Conservation (phyloP, 2,113 vertebrate species). For the Lamprologus speciosus region DNA sequence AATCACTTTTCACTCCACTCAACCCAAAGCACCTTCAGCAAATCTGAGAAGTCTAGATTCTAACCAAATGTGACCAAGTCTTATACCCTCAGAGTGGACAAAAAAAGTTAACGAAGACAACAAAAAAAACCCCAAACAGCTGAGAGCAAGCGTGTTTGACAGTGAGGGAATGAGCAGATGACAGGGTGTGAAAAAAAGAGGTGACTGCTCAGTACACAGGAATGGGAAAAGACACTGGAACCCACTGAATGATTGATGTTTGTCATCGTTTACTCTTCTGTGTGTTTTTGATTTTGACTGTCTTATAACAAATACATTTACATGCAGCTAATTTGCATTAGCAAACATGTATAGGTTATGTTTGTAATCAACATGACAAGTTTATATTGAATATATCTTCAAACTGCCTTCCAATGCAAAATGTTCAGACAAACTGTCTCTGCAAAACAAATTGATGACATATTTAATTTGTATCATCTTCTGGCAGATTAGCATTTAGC, state of each 20-base stretch:
- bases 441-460: background rate
- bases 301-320: background rate
- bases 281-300: background rate
- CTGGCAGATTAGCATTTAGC: background rate
- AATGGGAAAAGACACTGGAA: background rate
- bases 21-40: background rate
- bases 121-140: fast-evolving
- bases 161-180: background rate
- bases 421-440: background rate
- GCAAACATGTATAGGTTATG: background rate
- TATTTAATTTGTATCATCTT: background rate
- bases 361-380: background rate
- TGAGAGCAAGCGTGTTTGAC: fast-evolving
- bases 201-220: background rate
- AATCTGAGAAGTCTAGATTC: background rate
- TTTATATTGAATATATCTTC: background rate
- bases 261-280: background rate
- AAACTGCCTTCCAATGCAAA: background rate
- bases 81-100: background rate
- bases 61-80: background rate
- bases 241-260: background rate
- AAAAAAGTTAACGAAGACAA: background rate
- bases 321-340: background rate
- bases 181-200: background rate
- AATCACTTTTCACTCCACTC: background rate